These are phyloP conservation scores for Troides helena DNA, from an alignment of 2,888 invertebrate species.

Conservation along the genomic window DNA sequence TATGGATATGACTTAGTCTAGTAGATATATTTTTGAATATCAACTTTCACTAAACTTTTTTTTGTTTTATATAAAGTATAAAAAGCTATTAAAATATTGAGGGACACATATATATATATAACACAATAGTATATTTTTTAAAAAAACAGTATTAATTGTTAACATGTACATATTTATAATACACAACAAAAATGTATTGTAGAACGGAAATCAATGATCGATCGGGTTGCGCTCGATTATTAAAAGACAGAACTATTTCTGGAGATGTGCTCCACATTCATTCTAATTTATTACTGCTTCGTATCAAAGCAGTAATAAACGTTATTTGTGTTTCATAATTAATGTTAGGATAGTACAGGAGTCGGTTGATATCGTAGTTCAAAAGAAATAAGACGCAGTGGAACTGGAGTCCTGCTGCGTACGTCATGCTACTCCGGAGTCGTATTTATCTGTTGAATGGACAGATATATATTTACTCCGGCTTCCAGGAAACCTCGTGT, in stretches of 20 bases:
- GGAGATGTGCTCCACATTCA: constrained; percentile 25
- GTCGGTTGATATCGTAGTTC: constrained; percentile 43
- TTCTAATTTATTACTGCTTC: constrained; percentile 26
- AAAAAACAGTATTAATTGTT: not conserved
- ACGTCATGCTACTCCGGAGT: constrained; percentile 58
- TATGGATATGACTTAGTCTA: too few species aligned
- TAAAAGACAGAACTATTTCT: constrained; percentile 23
- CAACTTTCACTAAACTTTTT: too few species aligned
- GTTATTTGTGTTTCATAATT: constrained; percentile 38
- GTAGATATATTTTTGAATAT: too few species aligned
- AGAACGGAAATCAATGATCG: constrained; percentile 26
- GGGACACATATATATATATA: too few species aligned
- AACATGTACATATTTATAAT: not conserved
- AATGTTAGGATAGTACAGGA: constrained; percentile 39
- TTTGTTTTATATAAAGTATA: too few species aligned
- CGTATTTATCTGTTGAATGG: constrained; percentile 46
- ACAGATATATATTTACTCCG: constrained; percentile 31
- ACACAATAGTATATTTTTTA: too few species aligned
- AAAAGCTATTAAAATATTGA: too few species aligned
- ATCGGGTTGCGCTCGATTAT: constrained; percentile 23
- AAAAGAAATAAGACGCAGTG: constrained; percentile 61
- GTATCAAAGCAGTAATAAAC: constrained; percentile 32
- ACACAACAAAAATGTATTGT: not conserved
- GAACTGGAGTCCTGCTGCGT: constrained; percentile 52
- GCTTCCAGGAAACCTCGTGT: constrained; percentile 49